These are phyloP conservation scores for Agapornis canus DNA, from an alignment of 2,797 vertebrate genomes.

Conservation along the genomic window DNA sequence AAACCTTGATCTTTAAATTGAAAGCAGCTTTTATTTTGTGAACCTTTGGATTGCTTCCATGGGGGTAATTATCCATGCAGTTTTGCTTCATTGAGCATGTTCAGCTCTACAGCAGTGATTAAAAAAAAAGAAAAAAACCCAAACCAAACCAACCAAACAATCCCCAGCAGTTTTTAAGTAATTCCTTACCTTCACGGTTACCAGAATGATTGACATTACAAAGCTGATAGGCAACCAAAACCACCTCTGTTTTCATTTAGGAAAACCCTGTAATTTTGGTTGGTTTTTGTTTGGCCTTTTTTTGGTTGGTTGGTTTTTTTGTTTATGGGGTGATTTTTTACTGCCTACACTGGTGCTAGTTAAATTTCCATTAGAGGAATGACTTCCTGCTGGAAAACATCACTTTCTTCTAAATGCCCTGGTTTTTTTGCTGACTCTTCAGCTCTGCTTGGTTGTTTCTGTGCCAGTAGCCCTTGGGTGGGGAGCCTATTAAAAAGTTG, in stretches of 20 bases:
- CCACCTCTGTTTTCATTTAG: background rate
- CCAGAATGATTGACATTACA: background rate
- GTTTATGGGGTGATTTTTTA: background rate
- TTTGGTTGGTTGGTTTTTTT: background rate
- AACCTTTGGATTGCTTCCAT: constrained; percentile 7
- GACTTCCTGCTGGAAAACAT: background rate
- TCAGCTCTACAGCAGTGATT: background rate
- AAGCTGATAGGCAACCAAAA: background rate
- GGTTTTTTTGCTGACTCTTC: background rate
- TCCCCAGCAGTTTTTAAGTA: background rate
- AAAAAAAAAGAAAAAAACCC: background rate
- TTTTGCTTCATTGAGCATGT: background rate
- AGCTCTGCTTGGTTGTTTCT: background rate
- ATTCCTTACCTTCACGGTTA: constrained; percentile 11
- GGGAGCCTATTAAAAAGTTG: background rate
- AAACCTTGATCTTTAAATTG: constrained; percentile 26
- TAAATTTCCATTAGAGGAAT: background rate
- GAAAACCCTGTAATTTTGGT: background rate
- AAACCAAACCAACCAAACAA: background rate
- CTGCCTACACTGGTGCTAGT: background rate
- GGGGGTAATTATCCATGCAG: background rate
- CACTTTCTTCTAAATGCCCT: background rate
- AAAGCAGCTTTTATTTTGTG: constrained; percentile 1
- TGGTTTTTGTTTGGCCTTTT: background rate
- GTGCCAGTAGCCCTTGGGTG: background rate